phyloP scores from a whole-genome alignment of 2,888 invertebrate genomes.

The Myathropa florea region DNA sequence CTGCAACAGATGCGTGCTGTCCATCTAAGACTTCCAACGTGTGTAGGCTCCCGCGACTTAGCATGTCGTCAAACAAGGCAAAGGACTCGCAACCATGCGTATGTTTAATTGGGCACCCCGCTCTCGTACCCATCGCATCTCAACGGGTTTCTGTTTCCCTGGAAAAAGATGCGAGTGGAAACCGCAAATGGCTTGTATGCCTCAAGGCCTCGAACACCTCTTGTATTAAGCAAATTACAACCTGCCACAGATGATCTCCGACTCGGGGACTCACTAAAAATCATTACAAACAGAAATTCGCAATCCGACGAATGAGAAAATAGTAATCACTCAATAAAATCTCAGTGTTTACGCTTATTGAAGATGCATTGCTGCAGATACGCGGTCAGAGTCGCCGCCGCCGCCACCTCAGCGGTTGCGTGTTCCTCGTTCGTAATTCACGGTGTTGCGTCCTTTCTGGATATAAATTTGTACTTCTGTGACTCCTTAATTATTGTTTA shows the following conservation, averaged over 20 bases:
- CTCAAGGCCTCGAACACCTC: conserved; percentile 24
- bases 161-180: background rate
- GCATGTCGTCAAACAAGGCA: background rate
- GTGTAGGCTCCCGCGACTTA: background rate
- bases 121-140: background rate
- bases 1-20: background rate
- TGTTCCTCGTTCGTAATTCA: conserved; percentile 65
- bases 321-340: conserved; percentile 62
- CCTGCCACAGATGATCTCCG: conserved; percentile 45
- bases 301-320: conserved; percentile 43
- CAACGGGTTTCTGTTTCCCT: background rate
- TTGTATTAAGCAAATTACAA: conserved; percentile 43
- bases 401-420: conserved; percentile 23
- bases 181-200: background rate
- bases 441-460: conserved; percentile 54
- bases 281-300: conserved; percentile 29
- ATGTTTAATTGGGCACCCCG: background rate
- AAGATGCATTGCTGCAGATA: conserved; percentile 19
- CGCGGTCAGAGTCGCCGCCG: background rate
- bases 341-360: conserved; percentile 48
- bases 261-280: conserved; percentile 21
- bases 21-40: background rate
- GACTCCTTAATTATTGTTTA: conserved; percentile 64
- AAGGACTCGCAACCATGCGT: background rate
- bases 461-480: conserved; percentile 58